Evolutionary conservation across 2,888 invertebrate species (phyloP).

Genomic region (Marronus borbonicus): DNA sequence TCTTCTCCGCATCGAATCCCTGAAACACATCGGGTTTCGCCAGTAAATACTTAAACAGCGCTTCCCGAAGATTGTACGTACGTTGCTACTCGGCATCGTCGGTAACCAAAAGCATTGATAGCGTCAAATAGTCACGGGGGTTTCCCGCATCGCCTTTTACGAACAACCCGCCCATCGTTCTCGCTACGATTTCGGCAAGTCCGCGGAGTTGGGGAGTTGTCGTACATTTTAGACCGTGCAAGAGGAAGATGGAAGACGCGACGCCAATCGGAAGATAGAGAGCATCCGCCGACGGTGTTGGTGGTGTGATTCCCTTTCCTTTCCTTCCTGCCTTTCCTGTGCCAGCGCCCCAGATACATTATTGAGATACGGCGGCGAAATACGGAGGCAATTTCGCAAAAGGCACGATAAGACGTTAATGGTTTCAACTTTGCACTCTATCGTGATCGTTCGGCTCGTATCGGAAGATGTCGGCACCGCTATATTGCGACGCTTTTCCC

Average conservation of each 20-base stretch:
- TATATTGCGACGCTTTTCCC: not conserved
- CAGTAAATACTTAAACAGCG: slow-evolving; percentile 43
- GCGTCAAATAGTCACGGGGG: slow-evolving; percentile 59
- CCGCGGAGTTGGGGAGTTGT: not conserved
- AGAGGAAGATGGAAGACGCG: slow-evolving; percentile 7
- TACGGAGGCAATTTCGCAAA: slow-evolving; percentile 71
- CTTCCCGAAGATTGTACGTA: slow-evolving; percentile 29
- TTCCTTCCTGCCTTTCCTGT: not conserved
- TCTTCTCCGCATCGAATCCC: not conserved
- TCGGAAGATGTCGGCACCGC: slow-evolving; percentile 57
- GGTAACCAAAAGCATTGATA: slow-evolving; percentile 57
- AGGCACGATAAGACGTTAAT: slow-evolving; percentile 74
- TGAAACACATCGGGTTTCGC: slow-evolving; percentile 15
- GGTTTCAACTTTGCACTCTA: slow-evolving; percentile 76
- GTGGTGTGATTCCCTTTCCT: not conserved
- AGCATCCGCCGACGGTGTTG: not conserved
- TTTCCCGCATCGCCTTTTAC: slow-evolving; percentile 55
- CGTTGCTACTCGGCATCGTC: slow-evolving; percentile 51
- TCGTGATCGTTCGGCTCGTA: slow-evolving; percentile 65
- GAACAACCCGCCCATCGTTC: not conserved
- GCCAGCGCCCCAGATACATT: slow-evolving; percentile 67
- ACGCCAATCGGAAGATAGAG: slow-evolving; percentile 52
- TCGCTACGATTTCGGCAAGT: slow-evolving; percentile 11
- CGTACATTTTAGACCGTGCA: not conserved
- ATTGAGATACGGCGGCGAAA: slow-evolving; percentile 70